These are phyloP conservation scores for Galaxias olidus DNA, from an alignment of 2,797 vertebrate genomes.

Conservation along the genomic window DNA sequence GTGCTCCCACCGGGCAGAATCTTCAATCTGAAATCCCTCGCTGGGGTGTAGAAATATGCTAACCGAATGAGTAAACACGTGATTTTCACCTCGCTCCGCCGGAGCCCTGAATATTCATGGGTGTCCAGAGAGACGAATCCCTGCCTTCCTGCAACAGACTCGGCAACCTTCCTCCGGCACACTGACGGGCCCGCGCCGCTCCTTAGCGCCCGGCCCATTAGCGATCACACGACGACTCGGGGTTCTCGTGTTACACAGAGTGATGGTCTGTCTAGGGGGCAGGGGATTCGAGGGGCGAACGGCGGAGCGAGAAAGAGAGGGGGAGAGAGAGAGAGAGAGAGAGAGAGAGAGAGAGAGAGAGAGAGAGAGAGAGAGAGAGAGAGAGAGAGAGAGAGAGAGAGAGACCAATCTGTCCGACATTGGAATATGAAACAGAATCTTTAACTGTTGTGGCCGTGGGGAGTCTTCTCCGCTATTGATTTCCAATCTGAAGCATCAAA, in stretches of 20 bases:
- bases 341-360: not conserved
- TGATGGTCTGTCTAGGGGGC: conserved; percentile 30
- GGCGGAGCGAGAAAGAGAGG: no score
- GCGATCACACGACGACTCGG: conserved; percentile 32
- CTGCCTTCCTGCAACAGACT: conserved; percentile 18
- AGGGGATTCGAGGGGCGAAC: conserved; percentile 7
- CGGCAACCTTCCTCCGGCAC: not conserved
- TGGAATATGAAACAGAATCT: conserved; percentile 9
- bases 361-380: conserved; percentile 2
- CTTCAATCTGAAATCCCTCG: conserved; percentile 15
- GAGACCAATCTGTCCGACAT: not conserved
- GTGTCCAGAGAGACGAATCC: conserved; percentile 10
- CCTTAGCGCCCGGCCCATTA: conserved; percentile 17
- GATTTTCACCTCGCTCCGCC: conserved; percentile 32
- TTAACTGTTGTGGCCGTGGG: conserved; percentile 28
- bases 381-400: conserved; percentile 25
- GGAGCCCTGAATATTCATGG: conserved; percentile 33
- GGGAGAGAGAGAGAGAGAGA: not conserved
- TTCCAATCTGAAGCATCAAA: conserved; percentile 5
- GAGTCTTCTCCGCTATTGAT: conserved; percentile 26
- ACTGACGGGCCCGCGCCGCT: not conserved
- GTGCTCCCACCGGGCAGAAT: conserved; percentile 36
- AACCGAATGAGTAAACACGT: conserved; percentile 46
- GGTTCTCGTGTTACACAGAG: conserved; percentile 27
- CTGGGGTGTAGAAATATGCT: conserved; percentile 32